These are phyloP conservation scores for Channa maculata DNA, from an alignment of 2,113 vertebrate genomes.

Conservation along the genomic window DNA sequence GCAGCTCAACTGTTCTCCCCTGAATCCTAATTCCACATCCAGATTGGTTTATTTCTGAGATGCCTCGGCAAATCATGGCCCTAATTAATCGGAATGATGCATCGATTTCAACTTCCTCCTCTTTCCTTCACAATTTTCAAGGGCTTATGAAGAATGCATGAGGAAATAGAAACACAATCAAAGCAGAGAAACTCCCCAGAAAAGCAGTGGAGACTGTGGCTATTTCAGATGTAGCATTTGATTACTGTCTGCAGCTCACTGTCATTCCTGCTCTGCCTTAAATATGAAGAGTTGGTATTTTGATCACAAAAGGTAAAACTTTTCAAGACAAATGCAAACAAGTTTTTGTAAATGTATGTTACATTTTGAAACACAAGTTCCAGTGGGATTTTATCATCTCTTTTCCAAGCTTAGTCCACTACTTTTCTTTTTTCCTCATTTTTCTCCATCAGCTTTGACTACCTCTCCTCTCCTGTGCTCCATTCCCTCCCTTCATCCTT, in stretches of 20 bases:
- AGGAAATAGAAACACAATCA: slow-evolving; percentile 54
- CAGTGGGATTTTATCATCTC: neutral
- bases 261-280: neutral
- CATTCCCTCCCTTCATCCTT: slow-evolving; percentile 57
- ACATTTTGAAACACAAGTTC: slow-evolving; percentile 20
- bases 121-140: slow-evolving; percentile 51
- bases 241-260: slow-evolving; percentile 10
- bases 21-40: slow-evolving; percentile 72
- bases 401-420: slow-evolving; percentile 21
- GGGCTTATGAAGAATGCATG: slow-evolving; percentile 34
- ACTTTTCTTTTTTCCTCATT: slow-evolving; percentile 13
- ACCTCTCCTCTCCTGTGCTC: slow-evolving; percentile 27
- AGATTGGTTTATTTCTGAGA: slow-evolving; percentile 70
- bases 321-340: slow-evolving; percentile 3
- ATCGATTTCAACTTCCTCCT: slow-evolving; percentile 62
- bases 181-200: slow-evolving; percentile 21
- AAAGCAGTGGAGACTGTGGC: neutral
- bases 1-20: slow-evolving; percentile 21
- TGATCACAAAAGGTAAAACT: slow-evolving; percentile 6
- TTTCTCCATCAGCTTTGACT: slow-evolving; percentile 39
- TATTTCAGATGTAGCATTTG: slow-evolving; percentile 32
- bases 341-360: slow-evolving; percentile 3
- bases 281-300: neutral
- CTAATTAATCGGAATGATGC: slow-evolving; percentile 75
- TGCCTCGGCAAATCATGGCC: slow-evolving; percentile 56